These are phyloP conservation scores for Platyrinchus mystaceus DNA, from an alignment of 2,797 vertebrate species.

Conservation along the genomic window DNA sequence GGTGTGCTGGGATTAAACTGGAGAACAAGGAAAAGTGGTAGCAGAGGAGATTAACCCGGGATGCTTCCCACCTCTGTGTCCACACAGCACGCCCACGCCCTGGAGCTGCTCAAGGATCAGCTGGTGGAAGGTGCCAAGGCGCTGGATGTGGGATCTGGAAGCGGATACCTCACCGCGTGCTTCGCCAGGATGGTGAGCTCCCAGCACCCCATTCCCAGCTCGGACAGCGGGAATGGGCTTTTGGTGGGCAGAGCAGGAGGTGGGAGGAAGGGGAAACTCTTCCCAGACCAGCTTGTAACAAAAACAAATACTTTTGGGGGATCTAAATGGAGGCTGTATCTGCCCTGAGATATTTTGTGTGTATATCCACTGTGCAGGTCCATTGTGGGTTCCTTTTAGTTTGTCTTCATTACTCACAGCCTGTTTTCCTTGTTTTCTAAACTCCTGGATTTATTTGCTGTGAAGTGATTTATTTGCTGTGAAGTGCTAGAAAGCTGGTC, in stretches of 20 bases:
- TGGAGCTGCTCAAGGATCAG: conserved; percentile 88
- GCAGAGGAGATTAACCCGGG: neutral
- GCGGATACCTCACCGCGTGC: conserved; percentile 90
- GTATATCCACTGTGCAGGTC: neutral
- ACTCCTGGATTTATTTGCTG: neutral
- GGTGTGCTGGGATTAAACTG: neutral
- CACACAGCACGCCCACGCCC: conserved; percentile 86
- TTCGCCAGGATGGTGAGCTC: conserved; percentile 88
- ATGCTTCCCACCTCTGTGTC: neutral
- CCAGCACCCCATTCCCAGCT: fast-evolving
- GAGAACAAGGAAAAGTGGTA: neutral
- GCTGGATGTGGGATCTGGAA: conserved; percentile 91
- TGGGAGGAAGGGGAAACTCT: neutral
- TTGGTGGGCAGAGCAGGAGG: neutral
- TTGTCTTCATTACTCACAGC: neutral
- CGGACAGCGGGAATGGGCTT: neutral
- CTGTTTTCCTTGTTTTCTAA: neutral
- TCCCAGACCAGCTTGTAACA: neutral
- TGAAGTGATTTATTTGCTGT: neutral
- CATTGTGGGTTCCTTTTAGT: neutral
- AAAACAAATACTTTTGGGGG: neutral
- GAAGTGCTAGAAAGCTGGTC: neutral
- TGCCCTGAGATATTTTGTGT: neutral
- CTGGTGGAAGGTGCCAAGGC: conserved; percentile 85
- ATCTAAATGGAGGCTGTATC: neutral